These are phyloP conservation scores for Eupithecia inturbata DNA, from an alignment of 2,888 invertebrate genomes.

Conservation along the genomic window DNA sequence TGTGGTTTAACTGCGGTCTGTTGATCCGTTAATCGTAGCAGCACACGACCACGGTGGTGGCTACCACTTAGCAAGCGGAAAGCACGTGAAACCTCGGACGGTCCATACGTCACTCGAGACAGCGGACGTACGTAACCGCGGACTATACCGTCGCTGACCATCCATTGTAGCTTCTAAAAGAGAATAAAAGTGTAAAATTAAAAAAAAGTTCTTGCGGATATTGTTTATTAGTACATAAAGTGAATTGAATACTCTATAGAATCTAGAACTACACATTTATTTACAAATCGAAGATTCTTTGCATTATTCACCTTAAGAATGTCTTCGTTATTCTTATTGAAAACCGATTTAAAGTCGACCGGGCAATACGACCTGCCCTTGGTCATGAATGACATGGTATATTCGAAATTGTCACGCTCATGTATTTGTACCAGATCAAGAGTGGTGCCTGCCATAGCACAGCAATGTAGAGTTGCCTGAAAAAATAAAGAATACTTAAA, in stretches of 20 bases:
- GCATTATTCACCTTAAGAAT: conserved; percentile 51
- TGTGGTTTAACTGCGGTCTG: conserved; percentile 40
- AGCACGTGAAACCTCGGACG: conserved; percentile 56
- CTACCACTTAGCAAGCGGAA: conserved; percentile 60
- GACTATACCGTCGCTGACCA: conserved; percentile 63
- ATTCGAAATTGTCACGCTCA: conserved; percentile 51
- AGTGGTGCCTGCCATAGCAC: conserved; percentile 34
- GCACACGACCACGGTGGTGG: conserved; percentile 63
- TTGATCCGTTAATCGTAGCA: conserved; percentile 51
- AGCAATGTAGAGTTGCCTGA: conserved; percentile 41
- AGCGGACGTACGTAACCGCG: conserved; percentile 66
- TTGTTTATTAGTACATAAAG: background rate
- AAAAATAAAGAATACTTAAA: background rate
- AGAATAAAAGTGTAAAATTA: background rate
- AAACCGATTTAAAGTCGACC: conserved; percentile 55
- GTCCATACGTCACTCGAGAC: conserved; percentile 57
- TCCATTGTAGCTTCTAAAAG: conserved; percentile 53
- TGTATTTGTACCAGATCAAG: conserved; percentile 54
- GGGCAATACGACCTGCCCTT: conserved; percentile 47
- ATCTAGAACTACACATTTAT: too few species aligned
- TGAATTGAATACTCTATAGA: too few species aligned
- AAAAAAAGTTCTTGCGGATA: background rate
- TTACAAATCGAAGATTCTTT: background rate
- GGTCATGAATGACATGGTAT: conserved; percentile 52
- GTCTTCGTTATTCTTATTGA: conserved; percentile 43